Evolutionary conservation across 2,888 invertebrate genomes (phyloP), one percentile per base, ranked within the genome.

Genomic region (Napeogenes inachia): DNA sequence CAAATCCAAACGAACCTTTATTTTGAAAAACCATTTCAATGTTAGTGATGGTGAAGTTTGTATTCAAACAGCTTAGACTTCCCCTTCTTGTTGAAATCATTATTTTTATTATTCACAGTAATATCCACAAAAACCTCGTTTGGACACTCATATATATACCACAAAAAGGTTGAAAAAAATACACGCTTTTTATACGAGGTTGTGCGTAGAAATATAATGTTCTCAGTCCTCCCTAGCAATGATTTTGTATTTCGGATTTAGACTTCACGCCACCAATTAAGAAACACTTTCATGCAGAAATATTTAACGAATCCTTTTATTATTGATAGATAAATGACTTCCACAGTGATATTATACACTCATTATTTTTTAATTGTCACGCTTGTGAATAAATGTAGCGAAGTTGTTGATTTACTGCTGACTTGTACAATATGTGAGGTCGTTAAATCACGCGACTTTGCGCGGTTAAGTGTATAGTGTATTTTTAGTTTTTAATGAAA

Each of bases 221-320:
- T 47, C 5, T 47, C n/a, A 47, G 6, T 4, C 4, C 13, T 6
- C 13, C 47, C 12, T 10, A 30, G 30, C 50, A 50, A 6, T 4
- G 21, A 30, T 50, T 32, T 59, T 60, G 45, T 57, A 57, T 59
- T 61, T 59, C 47, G 56, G 42, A 54, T 30, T 57, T 54, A 59
- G 59, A 42, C 59, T 45, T 54, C 38, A 42, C 42, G 53, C 57
- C 60, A 63, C 62, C 58, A 62, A 62, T 57, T 64, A 64, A 57
- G 55, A 54, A 21, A 21, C 8, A 13, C 38, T 46, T 42, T 46
- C 64, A 60, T 57, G 66, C 66, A 64, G 64, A 66, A 64, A 62
- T 56, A 66, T 66, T 66, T 66, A 66, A 66, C 62, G 66, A 66
- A 32, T 61, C 56, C 57, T 57, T 60, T 60, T 46, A 60, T 54